Base-by-base conservation (phyloP, 2,888 invertebrate genomes). In the Deroplatys truncata region DNA sequence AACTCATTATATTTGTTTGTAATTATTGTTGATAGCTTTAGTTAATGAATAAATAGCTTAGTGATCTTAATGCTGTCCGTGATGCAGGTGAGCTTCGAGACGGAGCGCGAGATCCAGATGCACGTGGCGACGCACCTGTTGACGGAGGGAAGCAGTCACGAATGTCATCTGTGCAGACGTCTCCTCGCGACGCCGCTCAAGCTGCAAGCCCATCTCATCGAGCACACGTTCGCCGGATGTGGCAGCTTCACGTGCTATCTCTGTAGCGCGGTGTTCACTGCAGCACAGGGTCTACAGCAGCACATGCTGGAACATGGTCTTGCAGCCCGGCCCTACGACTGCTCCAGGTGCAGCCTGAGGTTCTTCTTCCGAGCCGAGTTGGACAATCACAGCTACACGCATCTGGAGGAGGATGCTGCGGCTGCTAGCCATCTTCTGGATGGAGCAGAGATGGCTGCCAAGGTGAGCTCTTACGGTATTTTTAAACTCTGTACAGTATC, bases 301-400 rank as follows among this genome's bases (percentile, higher is more conserved):
- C 98, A 98, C 93, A 96, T 98, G 93, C 94, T 96, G 0, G 97
- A 97, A 91, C 98, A 98, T 93, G 97, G 98, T 0, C 93, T 96
- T 1, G 96, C 97, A 20, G 96, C 97, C 1, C 95, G 97, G 29
- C 98, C 98, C 0, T 98, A 98, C 93, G 97, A 97, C 93, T 99
- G 98, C 93, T 95, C 95, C 20, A 95, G 96, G 28, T 98, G 98
- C 92, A 96, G 96, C 1, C 95, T 97, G 91, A 97, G 97, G 92
- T 99, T 98, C 94, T 98, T 98, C 94, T 98, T 98, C 94, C 96
- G 97, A 72, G 97, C 98, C 0, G 98, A 99, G 93, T 93, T 98
- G 7, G 98, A 98, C 92, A 98, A 98, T 93, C 99, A 99, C 93
- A 92, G 93, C 89, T 92, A 92, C 83, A 91, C 92, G 43, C 93